phyloP scores from a whole-genome alignment of 2,888 invertebrate genomes.

The Apodemia hepburni region DNA sequence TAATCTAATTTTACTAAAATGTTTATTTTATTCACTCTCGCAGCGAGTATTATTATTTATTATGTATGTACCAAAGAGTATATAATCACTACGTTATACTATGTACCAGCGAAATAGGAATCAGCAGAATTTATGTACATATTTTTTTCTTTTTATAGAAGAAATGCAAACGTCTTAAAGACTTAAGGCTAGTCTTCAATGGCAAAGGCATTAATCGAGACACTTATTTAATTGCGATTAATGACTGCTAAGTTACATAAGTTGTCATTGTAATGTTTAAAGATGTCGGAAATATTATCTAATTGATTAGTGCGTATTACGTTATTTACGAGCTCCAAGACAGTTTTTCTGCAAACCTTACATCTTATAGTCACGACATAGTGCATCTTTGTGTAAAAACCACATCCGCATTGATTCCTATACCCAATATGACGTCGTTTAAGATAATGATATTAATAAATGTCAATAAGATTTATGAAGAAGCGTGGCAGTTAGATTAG shows the following conservation, averaged over 20 bases:
- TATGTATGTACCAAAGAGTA: no score
- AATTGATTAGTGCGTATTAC: slow-evolving; percentile 17
- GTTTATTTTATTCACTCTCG: no score
- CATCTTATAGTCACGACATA: background rate
- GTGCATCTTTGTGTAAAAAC: slow-evolving; percentile 4
- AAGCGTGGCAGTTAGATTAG: no score
- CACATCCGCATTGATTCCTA: background rate
- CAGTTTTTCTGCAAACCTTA: slow-evolving; percentile 1
- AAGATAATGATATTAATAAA: background rate
- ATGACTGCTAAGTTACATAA: background rate
- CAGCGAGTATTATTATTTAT: no score
- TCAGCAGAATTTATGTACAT: no score
- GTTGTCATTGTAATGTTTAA: slow-evolving; percentile 2
- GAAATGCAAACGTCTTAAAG: background rate
- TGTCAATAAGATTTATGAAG: background rate
- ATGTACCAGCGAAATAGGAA: no score
- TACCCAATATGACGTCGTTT: background rate
- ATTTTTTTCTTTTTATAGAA: no score
- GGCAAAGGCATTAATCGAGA: background rate
- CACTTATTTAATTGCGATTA: slow-evolving; percentile 1
- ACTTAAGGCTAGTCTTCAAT: no score
- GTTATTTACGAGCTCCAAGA: background rate
- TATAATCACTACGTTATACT: no score
- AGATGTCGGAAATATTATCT: slow-evolving; percentile 23
- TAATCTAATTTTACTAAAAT: no score